A percentile compares a stretch with the other conserved stretches of the same genome.
Evolutionary conservation across 2,113 vertebrate genomes (phyloP).

Genomic region (Hyperopisus bebe): DNA sequence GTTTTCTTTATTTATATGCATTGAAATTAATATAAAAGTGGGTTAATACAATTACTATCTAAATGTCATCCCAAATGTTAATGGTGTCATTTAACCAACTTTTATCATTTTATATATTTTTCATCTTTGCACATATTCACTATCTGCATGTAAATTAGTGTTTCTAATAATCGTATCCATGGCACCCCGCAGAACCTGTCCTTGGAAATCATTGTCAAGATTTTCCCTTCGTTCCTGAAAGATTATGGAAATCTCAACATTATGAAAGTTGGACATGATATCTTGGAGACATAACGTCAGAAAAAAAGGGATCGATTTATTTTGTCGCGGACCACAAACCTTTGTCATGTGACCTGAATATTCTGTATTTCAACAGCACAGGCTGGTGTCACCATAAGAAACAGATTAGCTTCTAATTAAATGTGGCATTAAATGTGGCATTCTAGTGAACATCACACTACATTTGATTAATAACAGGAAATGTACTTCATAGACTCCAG

Average conservation of each 20-base stretch:
- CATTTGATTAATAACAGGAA: not conserved
- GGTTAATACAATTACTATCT: slow-evolving; percentile 23
- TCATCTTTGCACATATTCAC: slow-evolving; percentile 1
- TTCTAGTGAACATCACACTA: not conserved
- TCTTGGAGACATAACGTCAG: not conserved
- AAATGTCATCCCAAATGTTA: slow-evolving; percentile 29
- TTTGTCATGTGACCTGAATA: not conserved
- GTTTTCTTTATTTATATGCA: slow-evolving; percentile 36
- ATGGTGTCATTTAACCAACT: slow-evolving; percentile 35
- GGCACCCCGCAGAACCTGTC: not conserved
- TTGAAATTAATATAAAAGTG: slow-evolving; percentile 20
- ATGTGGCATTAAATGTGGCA: not conserved
- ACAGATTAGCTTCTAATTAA: slow-evolving; percentile 1
- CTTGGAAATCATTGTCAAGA: not conserved
- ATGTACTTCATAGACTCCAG: not conserved
- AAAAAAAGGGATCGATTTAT: not conserved
- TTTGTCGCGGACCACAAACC: not conserved
- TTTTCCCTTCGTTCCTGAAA: not conserved
- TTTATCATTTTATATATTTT: slow-evolving; percentile 25
- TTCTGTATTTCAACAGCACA: not conserved
- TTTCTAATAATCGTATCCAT: not conserved
- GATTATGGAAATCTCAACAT: not conserved
- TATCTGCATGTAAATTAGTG: not conserved
- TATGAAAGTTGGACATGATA: not conserved
- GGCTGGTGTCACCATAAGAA: not conserved